Percentiles rank a stretch among this genome's conserved stretches.
Evolutionary conservation across 2,888 invertebrate genomes (phyloP).

Genomic region (Uropetala carovei): DNA sequence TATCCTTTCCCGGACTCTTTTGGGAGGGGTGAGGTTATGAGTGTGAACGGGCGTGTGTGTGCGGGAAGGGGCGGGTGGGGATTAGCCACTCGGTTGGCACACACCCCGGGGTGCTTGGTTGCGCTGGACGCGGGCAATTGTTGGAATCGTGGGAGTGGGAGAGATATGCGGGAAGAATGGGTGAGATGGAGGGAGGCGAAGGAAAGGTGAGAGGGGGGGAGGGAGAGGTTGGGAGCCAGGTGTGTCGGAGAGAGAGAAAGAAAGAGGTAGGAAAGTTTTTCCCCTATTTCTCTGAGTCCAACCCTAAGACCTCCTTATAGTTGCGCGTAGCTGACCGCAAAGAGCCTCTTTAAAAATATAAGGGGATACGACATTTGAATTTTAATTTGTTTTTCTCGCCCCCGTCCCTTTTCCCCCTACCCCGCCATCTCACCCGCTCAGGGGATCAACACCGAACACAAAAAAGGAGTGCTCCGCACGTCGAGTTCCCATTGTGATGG

Average conservation of each 20-base stretch:
- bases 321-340: constrained; percentile 33
- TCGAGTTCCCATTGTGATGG: constrained; percentile 48
- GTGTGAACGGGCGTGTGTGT: background rate
- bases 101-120: constrained; percentile 30
- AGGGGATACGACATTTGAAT: constrained; percentile 17
- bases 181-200: background rate
- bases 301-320: background rate
- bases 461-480: constrained; percentile 28
- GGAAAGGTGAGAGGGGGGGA: background rate
- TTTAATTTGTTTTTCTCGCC: constrained; percentile 62
- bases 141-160: constrained; percentile 39
- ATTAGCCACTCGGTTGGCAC: constrained; percentile 31
- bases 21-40: background rate
- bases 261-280: background rate
- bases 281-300: background rate
- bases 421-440: background rate
- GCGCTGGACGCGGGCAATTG: constrained; percentile 28
- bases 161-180: constrained; percentile 56
- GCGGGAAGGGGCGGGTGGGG: background rate
- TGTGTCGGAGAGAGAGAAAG: background rate
- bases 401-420: background rate
- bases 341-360: constrained; percentile 42
- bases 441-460: background rate
- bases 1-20: background rate
- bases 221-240: background rate